Conservation (phyloP, 2,797 vertebrate genomes). For the Enteromius thamalakanensis region DNA sequence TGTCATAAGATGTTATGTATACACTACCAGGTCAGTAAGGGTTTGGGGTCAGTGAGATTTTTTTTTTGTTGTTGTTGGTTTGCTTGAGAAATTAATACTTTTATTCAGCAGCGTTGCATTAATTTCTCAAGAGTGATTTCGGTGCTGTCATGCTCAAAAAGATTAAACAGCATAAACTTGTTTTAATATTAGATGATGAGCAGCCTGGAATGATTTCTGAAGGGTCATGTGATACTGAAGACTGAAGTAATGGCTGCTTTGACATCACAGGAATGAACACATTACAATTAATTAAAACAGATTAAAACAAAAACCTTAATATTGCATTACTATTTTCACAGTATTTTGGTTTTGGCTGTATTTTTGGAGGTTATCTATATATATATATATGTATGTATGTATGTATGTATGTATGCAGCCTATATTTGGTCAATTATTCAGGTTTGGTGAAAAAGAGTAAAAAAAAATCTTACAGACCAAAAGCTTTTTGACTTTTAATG, state of each 20-base stretch:
- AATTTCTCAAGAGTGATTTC: neutral
- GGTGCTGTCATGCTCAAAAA: neutral
- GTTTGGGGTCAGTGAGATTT: neutral
- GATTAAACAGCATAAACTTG: neutral
- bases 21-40: neutral
- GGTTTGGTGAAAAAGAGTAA: neutral
- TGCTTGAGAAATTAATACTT: neutral
- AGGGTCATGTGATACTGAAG: neutral
- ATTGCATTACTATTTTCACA: neutral
- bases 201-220: neutral
- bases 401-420: neutral
- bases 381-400: too few relatives aligned
- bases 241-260: neutral
- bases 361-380: neutral
- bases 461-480: neutral
- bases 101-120: neutral
- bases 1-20: slow-evolving; percentile 65
- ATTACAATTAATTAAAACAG: neutral
- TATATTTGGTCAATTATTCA: neutral
- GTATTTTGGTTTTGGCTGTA: neutral
- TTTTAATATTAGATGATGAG: neutral
- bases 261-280: neutral
- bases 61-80: neutral
- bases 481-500: neutral
- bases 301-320: neutral